Evolutionary conservation across 2,888 invertebrate genomes (phyloP), one percentile per base, ranked within the genome.

Genomic region (Scaptomyza caliginosa): DNA sequence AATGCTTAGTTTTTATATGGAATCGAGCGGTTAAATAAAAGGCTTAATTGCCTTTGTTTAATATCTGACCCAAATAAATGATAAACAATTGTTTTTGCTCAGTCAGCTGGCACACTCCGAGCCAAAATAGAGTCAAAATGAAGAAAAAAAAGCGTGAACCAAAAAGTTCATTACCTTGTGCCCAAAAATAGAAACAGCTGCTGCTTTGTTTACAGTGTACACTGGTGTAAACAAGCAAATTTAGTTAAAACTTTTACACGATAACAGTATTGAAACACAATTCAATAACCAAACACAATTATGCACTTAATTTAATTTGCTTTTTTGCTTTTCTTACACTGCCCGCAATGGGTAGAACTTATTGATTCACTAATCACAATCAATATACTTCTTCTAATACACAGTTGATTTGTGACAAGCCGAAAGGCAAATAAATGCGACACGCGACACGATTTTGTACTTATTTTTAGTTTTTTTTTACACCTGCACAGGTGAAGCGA

Each of bases 401-500:
- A n/a, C n/a, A n/a, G n/a, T 40, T 40, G 46, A 39, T 69, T 26
- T 55, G 26, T 46, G 30, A 23, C 30, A 30, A 30, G 28, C 28
- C 28, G 36, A 48, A 54, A 7, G 4, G 45, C 62, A 77, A 77
- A 79, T 74, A 67, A 67, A 58, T 67, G 71, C 64, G 70, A 73
- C 69, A 77, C 72, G 74, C 71, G 72, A 30, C 77, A 72, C 26
- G 73, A 82, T 65, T 60, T 74, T 64, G 1, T 6, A 70, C 10
- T 73, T 80, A 60, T 59, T 67, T 64, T 4, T 2, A 11, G 74
- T 80, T 62, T 59, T 67, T 64, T 4, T 2, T 17, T 74, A 84
- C 89, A 89, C 88, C 89, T 89, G 85, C 81, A 72, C 90, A 90
- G 90, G 90, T 90, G 89, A 89, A 90, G 90, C 90, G 78, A 86